Conservation (phyloP, 2,113 vertebrate species). For the Promerops cafer region DNA sequence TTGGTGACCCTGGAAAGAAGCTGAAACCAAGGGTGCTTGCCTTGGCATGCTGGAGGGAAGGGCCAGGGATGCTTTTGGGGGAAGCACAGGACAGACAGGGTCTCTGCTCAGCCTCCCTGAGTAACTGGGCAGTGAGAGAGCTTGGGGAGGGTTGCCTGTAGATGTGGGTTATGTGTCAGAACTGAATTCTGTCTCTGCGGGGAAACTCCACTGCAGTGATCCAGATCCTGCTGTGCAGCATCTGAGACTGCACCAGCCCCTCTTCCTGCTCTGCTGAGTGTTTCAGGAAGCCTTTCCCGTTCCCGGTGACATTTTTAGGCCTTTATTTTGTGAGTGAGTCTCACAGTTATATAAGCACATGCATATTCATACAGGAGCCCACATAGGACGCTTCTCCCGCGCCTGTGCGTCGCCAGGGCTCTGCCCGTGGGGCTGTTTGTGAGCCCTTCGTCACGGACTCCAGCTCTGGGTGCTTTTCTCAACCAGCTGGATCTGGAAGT, state of each 20-base stretch:
- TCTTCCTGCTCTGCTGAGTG: not conserved
- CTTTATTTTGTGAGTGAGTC: not conserved
- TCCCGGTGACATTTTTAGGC: not conserved
- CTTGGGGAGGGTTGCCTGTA: not conserved
- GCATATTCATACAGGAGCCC: not conserved
- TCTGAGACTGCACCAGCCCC: not conserved
- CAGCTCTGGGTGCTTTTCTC: slow-evolving; percentile 4
- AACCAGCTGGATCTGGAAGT: not conserved
- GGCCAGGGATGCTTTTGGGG: not conserved
- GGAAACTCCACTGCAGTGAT: not conserved
- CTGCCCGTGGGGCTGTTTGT: not conserved
- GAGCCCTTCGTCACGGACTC: not conserved
- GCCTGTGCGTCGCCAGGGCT: accelerated
- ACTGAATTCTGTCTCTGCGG: not conserved
- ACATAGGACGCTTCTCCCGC: accelerated
- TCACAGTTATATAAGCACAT: not conserved
- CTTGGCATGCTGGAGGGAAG: not conserved
- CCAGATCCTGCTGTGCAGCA: not conserved
- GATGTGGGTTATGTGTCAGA: not conserved
- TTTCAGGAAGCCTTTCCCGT: not conserved
- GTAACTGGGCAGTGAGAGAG: not conserved
- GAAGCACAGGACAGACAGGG: accelerated
- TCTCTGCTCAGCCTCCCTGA: not conserved
- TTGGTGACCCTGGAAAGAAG: not conserved
- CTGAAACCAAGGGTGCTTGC: not conserved